Evolutionary conservation across 2,113 vertebrate genomes (phyloP), one percentile per base, ranked within the genome.

Genomic region (Saguinus imperator): DNA sequence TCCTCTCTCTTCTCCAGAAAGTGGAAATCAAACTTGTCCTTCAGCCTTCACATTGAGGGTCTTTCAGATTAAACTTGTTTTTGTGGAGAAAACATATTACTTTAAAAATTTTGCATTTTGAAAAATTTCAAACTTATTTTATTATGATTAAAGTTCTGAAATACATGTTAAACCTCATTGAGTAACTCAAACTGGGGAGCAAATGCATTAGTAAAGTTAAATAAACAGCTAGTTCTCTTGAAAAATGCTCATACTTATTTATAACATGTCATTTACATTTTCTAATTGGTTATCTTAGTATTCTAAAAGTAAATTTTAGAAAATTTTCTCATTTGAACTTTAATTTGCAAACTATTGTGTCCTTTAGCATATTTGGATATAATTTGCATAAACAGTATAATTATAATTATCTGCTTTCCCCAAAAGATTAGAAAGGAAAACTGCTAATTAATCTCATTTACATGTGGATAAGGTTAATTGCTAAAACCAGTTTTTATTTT

Each of bases 391-490:
- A 98, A 98, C 86, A 98, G 95, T 95, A 91, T 90, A 98, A 96
- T 92, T 98, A 96, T 58, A 97, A 97, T 98, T 98, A 98, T 97
- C 97, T 97, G 29, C 94, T 97, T 98, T 98, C 84, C 97, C 94
- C 96, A 96, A 98, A 98, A 98, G 97, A 98, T 98, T 98, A 96
- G 68, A 93, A 97, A 97, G 76, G 88, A 94, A 97, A 98, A 98
- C 94, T 97, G 97, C 77, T 98, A 98, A 98, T 98, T 98, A 98
- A 98, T 98, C 95, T 98, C 93, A 98, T 98, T 98, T 98, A 94
- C 96, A 98, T 97, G 72, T 97, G 64, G 89, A 95, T 98, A 94
- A 98, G 97, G 89, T 98, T 98, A 98, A 98, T 97, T 98, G 97
- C 96, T 87, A 96, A 89, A 77, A 35, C 55, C 57, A 37, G 97